Base-by-base conservation (phyloP, 2,888 invertebrate species). In the Rutpela maculata region DNA sequence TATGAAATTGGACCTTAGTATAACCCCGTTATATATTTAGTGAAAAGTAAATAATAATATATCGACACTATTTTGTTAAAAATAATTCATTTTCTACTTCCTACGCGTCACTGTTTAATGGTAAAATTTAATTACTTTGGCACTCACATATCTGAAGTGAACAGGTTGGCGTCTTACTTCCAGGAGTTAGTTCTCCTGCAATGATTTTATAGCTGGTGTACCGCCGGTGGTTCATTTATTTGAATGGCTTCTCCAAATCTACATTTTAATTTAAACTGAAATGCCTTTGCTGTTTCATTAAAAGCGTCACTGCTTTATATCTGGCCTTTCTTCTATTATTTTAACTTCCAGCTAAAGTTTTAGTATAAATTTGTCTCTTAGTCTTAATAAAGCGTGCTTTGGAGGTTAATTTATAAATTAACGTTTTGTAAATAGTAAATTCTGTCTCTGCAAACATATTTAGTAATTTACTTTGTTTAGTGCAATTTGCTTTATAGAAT, bases 201-300 rank as follows among this genome's bases (percentile, higher is more conserved):
- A 69, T 65, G 65, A 38, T 70, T 70, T 70, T 38, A 75, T 86
- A 82, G 83, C 84, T 83, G 78, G 79, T 77, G 79, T 80, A 83
- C 81, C 81, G 80, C 18, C 80, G 80, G 80, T 81, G 83, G 83
- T 85, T 85, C 84, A 85, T 86, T 87, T 84, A 82, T 83, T 81
- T 59, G 82, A 84, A 87, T 87, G 85, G 85, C 85, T 81, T 76
- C 82, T 79, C 83, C 84, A 83, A 87, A 87, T 87, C 86, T 87
- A 85, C 87, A 87, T 87, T 87, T 87, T 86, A 87, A 87, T 87
- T 87, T 87, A 86, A 87, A 86, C 84, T 83, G 81, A 79, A 84
- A 85, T 85, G 84, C 84, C 85, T 82, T 79, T 76, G 82, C 78
- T 78, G 81, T 83, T 84, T 84, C 85, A 84, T 84, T 85, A 85